Evolutionary conservation across 2,797 vertebrate genomes (phyloP), one percentile per base, ranked within the genome.

Genomic region (Trachurus trachurus): DNA sequence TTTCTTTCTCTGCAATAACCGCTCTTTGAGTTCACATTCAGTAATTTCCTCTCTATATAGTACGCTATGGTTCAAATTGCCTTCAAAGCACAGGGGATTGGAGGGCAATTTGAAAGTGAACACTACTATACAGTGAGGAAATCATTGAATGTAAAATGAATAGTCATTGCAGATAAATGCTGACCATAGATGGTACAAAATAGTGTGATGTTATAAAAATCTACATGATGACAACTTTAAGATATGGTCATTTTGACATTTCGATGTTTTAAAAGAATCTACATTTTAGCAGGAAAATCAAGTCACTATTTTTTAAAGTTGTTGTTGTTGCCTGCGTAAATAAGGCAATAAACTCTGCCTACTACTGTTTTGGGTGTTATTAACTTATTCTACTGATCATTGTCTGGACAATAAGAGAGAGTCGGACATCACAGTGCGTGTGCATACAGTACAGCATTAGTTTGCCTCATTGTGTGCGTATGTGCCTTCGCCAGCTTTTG

Each of bases 401-500:
- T 39, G 59, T 80, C 52, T 60, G 65, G 19, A 73, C 62, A 60
- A 31, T 50, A 69, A 71, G 66, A 75, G 31, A 34, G 9, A 74
- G 49, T 11, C 69, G 53, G 70, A 65, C 50, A 45, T 82, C 78
- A 73, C 68, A 79, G 78, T 56, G 56, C 34, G 54, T 37, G 60
- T n/a, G 19, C 10, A 63, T 50, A 58, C 47, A 53, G 60, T 61
- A 58, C 47, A 49, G 60, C 58, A 26, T 7, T 12, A 67, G 50
- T 59, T 67, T 39, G 61, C 71, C 63, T 75, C 39, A 9, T 49
- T 59, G 52, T 58, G 22, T 62, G 64, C 58, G 52, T 13, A 42
- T 61, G 63, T 71, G 62, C 31, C 52, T 77, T 66, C 71, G 83
- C 64, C 61, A 70, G 67, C 29, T 45, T 78, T 66, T 66, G 68